phyloP scores from a whole-genome alignment of 2,888 invertebrate genomes.

The Xanthostigma xanthostigma region DNA sequence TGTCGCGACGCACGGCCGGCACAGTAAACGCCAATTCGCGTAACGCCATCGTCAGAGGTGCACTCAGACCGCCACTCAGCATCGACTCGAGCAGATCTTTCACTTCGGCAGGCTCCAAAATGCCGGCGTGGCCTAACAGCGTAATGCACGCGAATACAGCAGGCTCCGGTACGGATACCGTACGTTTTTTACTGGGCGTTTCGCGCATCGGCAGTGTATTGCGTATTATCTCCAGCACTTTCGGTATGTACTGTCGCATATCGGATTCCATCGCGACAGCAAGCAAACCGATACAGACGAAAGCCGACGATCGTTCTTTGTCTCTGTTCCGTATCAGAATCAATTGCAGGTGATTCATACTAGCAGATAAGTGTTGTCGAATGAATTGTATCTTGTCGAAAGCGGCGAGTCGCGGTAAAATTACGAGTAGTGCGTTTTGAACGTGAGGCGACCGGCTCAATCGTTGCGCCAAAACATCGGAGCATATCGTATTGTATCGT shows the following conservation, averaged over 20 bases:
- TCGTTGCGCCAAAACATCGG: slow-evolving; percentile 66
- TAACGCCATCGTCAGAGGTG: slow-evolving; percentile 79
- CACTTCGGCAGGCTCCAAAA: slow-evolving; percentile 27
- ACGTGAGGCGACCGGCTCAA: slow-evolving; percentile 62
- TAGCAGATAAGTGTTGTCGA: slow-evolving; percentile 52
- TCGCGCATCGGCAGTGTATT: slow-evolving; percentile 59
- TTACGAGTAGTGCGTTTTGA: slow-evolving; percentile 71
- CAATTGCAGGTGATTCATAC: slow-evolving; percentile 62
- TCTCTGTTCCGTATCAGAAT: slow-evolving; percentile 61
- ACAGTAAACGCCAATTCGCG: slow-evolving; percentile 80
- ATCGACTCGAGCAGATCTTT: slow-evolving; percentile 78
- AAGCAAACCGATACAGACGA: slow-evolving; percentile 69
- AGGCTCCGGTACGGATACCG: slow-evolving; percentile 50
- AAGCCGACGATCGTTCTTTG: slow-evolving; percentile 74
- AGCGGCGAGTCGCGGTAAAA: slow-evolving; percentile 86
- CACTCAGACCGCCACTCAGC: slow-evolving; percentile 82
- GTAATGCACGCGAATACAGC: slow-evolving; percentile 90
- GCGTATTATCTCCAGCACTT: slow-evolving; percentile 74
- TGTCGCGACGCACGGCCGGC: slow-evolving; percentile 73
- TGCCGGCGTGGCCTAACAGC: slow-evolving; percentile 62
- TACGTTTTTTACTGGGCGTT: slow-evolving; percentile 57
- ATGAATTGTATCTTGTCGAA: slow-evolving; percentile 74
- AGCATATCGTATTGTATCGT: slow-evolving; percentile 66
- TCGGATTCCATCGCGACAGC: slow-evolving; percentile 76
- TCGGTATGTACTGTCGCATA: slow-evolving; percentile 63